Percentiles rank a stretch among this genome's conserved stretches.
phyloP scores from a whole-genome alignment of 2,888 invertebrate species.

The Lasioglossum oenotherae region DNA sequence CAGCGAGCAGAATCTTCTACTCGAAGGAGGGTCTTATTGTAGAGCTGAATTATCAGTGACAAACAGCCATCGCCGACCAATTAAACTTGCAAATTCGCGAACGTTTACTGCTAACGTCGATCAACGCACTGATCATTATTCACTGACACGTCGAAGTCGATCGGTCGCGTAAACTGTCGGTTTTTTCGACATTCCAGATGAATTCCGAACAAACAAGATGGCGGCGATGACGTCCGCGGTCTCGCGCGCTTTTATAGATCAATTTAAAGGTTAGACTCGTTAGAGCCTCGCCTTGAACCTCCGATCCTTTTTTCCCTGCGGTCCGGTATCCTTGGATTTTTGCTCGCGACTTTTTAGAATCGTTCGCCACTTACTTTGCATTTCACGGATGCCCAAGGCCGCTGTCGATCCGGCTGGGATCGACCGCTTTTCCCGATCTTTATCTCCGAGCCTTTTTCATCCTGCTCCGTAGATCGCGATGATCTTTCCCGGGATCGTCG shows the following conservation, averaged over 20 bases:
- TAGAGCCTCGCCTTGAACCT: conserved; percentile 21
- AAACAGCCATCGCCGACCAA: not conserved
- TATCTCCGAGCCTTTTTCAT: conserved; percentile 50
- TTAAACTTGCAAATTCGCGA: conserved; percentile 43
- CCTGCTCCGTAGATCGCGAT: conserved; percentile 28
- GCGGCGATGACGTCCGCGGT: not conserved
- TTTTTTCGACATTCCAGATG: not conserved
- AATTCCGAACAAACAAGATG: not conserved
- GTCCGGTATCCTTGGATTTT: conserved; percentile 27
- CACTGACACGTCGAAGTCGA: not conserved
- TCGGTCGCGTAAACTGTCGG: not conserved
- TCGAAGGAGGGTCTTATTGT: not conserved
- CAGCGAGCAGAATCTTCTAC: not conserved
- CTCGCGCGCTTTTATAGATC: not conserved
- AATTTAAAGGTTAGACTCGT: not conserved
- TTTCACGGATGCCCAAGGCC: conserved; percentile 48
- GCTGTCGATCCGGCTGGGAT: conserved; percentile 36
- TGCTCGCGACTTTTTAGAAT: conserved; percentile 33
- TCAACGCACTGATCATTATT: conserved; percentile 1
- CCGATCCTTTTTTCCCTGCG: not conserved
- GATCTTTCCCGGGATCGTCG: conserved; percentile 27
- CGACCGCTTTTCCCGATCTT: conserved; percentile 59
- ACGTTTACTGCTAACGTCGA: conserved; percentile 16
- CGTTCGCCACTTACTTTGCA: conserved; percentile 33
- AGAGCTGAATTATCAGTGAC: conserved; percentile 20